Base-by-base conservation (phyloP, 2,888 invertebrate species). In the Coenonympha glycerion region DNA sequence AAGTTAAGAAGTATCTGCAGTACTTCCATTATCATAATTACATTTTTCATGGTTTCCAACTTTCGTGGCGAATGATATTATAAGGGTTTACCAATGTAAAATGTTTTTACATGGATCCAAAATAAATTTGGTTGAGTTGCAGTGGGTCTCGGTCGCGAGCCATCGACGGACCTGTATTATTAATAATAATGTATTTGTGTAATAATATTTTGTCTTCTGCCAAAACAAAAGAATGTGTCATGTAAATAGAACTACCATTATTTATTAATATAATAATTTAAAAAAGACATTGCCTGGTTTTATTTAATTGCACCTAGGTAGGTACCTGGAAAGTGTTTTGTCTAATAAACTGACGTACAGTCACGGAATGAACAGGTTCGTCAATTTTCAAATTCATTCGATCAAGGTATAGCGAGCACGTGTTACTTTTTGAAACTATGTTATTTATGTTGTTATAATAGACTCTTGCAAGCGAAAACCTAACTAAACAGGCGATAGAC, bases 211-310 rank as follows among this genome's bases (percentile, higher is more conserved):
- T 85, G 84, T 85, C 77, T 85, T 87, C 82, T 87, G 87, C 87
- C 87, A 87, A 87, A 87, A 86, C 85, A 85, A 87, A 79, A 84
- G 81, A 86, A 82, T 84, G 87, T 87, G 87, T 87, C 87, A 86
- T 87, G 87, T 87, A 87, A 86, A 87, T 87, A 87, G 79, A 87
- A 83, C 87, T 87, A 87, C 87, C 87, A 87, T 86, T 87, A 87
- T 87, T 87, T 87, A 87, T 87, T 87, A 87, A 87, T 87, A 87
- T 85, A 86, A 86, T 87, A 85, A 86, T 85, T 87, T 83, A 83
- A 84, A 85, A 69, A 69, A 58, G 46, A 63, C 48, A 52, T 49
- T 47, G 46, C 22, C 30, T 59, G 71, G 70, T 79, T 84, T 83
- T 69, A 75, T 81, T 76, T 71, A 33, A 2, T 8, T 33, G 13